Base-by-base conservation (phyloP, 2,888 invertebrate genomes). In the Periphyllus acericola region DNA sequence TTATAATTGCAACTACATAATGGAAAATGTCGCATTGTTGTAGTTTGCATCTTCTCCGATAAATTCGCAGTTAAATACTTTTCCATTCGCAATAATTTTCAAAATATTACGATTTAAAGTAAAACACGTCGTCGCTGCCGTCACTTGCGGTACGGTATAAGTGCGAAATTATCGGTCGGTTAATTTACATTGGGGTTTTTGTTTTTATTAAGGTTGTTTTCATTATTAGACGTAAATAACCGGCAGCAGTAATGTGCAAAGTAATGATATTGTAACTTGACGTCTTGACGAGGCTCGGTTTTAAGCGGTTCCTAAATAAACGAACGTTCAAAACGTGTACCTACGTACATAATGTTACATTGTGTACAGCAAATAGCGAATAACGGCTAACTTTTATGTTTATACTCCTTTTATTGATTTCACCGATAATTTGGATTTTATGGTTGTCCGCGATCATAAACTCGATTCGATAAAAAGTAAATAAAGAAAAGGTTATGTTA, bases 401-500 rank as follows among this genome's bases (percentile, higher is more conserved):
- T 71, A 32, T 32, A 17, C 46, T 46, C 3, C 46, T 46, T 46
- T 29, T 71, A 29, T 32, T 72, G 72, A 72, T 72, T 34, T 72
- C 29, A 36, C 40, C 3, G 52, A 82, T 82, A 52, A 82, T 52
- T 71, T 52, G 34, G 72, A 72, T 72, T 82, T 72, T 72, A 72
- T 72, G 34, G 71, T 17, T 1, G 82, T 72, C 29, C 75, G 40
- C n/a, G 9, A 34, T 40, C 52, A n/a, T 46, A 32, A 17, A 72
- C n/a, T 17, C 17, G 21, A 68, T 78, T 32, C 66, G 8, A 21
- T 19, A 29, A 17, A 32, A 82, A 46, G 14, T 3, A 80, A 80
- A 83, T 14, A 60, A 29, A 83, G 60, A 75, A 60, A 83, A 83
- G 71, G 40, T 80, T 80, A 6, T 32, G 32, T n/a, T 11, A 32